phyloP scores from a whole-genome alignment of 2,888 invertebrate genomes.

The Atethmia centrago region DNA sequence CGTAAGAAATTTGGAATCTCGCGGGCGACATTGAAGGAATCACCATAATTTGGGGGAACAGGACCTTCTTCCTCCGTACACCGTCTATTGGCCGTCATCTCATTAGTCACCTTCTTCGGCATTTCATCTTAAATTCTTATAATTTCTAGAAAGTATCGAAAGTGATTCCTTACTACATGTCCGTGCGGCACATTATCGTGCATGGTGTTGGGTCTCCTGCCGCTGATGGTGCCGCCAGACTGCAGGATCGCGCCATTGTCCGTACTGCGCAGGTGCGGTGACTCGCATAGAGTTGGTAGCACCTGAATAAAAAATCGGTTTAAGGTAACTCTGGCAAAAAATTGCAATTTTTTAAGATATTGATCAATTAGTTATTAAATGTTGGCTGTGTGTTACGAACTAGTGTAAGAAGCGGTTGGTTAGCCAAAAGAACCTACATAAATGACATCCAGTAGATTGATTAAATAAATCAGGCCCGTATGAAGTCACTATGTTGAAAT shows the following conservation, averaged over 20 bases:
- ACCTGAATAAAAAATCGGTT: slow-evolving; percentile 87
- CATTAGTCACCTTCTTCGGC: too few relatives aligned
- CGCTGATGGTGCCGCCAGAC: slow-evolving; percentile 95
- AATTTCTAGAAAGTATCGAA: background rate
- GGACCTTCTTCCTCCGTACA: too few relatives aligned
- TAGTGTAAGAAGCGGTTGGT: background rate
- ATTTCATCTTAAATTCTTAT: background rate
- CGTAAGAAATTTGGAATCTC: too few relatives aligned
- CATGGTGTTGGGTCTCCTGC: slow-evolving; percentile 88
- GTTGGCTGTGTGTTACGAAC: background rate
- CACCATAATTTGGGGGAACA: too few relatives aligned
- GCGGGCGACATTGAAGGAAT: too few relatives aligned
- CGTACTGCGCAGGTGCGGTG: slow-evolving; percentile 93
- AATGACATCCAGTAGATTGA: background rate
- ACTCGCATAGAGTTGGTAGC: slow-evolving; percentile 92
- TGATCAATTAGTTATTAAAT: too few relatives aligned
- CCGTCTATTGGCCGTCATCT: too few relatives aligned
- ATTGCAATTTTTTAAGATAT: background rate
- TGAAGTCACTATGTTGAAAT: background rate
- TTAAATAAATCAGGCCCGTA: background rate
- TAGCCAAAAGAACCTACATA: background rate
- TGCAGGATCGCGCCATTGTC: slow-evolving; percentile 96
- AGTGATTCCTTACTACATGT: slow-evolving; percentile 77
- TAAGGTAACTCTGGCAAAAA: background rate
- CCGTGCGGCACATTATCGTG: slow-evolving; percentile 79